Base-by-base conservation (phyloP, 2,113 vertebrate species). In the Paracanthobrama guichenoti region DNA sequence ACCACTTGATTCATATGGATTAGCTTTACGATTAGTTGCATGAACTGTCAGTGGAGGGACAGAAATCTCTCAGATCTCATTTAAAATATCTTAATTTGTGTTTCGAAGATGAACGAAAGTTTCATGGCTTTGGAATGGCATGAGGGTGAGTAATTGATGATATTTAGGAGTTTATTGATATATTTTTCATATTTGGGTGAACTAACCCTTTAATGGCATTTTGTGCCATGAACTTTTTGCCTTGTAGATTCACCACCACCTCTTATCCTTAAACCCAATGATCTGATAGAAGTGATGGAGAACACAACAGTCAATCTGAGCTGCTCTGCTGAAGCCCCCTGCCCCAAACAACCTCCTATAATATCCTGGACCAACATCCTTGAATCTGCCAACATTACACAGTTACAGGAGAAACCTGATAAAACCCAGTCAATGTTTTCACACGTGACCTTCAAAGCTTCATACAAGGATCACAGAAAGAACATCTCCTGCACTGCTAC, bases 301-400 rank as follows among this genome's bases (percentile, higher is more conserved):
- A 0, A 9, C 0, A n/a, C 10, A 8, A 22, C 79, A 81, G 79
- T 81, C 1, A 35, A n/a, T 67, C 4, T 81, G 5, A 81, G 2
- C 26, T 81, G 79, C 26, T 81, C 79, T 67, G 60, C 79, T 67
- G 79, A 81, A 81, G 79, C 59, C 16, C 79, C 79, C 59, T 81
- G 79, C 4, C 79, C 79, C 4, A 9, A 28, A 67, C 39, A 67
- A 9, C 62, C 44, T n/a, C 62, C 79, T 50, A 67, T 10, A 48
- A 67, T 81, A 50, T 67, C 79, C 62, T 67, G 79, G 79, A n/a
- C 79, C 14, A 5, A 53, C 79, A 67, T 35, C 20, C 6, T 44
- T 18, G 0, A 64, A 44, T 60, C 22, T 79, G 76, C 76, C 10
- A 0, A 8, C 78, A 80, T 80, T 46, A 80, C 42, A 80, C 18